Conservation (phyloP, 2,797 vertebrate genomes). For the Cygnus olor region DNA sequence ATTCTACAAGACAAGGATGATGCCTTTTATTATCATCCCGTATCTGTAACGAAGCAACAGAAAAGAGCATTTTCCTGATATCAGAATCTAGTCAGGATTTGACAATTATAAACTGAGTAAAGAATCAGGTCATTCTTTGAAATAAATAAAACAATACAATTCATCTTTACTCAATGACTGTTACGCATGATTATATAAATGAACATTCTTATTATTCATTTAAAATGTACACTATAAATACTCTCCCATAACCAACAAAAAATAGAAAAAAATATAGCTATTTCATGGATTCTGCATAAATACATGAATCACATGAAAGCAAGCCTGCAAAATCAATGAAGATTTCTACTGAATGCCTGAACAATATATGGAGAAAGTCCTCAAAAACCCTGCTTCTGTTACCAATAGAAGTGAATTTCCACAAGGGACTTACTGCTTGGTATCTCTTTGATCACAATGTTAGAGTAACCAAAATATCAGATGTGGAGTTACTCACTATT, state of each 20-base stretch:
- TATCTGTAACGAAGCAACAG: conserved; percentile 81
- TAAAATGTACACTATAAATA: neutral
- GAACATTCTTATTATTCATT: neutral
- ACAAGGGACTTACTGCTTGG: neutral
- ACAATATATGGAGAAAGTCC: neutral
- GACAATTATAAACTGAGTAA: neutral
- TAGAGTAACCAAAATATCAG: neutral
- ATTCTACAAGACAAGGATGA: conserved; percentile 98
- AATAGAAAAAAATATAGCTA: neutral
- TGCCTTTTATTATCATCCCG: conserved; percentile 98
- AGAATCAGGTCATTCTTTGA: neutral
- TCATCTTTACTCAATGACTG: neutral
- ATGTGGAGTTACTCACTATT: neutral
- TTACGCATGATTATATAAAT: neutral
- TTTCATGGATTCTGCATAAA: neutral
- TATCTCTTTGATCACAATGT: neutral
- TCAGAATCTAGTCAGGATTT: neutral
- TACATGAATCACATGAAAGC: neutral
- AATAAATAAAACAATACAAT: neutral
- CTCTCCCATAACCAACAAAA: neutral
- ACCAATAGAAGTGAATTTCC: neutral
- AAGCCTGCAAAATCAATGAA: neutral
- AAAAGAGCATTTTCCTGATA: conserved; percentile 2
- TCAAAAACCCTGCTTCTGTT: neutral
- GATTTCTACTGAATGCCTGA: neutral